Percentiles rank a stretch among this genome's conserved stretches.
phyloP scores from a whole-genome alignment of 2,113 vertebrate species.

The Mastomys coucha region DNA sequence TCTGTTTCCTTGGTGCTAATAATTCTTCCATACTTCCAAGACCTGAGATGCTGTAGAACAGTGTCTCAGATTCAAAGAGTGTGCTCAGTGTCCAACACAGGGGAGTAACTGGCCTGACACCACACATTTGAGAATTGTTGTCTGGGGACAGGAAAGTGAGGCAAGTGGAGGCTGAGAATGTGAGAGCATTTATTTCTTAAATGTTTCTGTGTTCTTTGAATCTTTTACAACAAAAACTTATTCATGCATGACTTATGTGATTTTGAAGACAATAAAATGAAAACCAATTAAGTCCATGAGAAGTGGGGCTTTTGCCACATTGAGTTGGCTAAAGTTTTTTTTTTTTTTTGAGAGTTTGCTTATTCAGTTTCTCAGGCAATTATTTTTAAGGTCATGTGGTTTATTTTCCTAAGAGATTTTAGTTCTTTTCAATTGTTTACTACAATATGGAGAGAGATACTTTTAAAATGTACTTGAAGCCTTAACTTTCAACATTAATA shows the following conservation, averaged over 20 bases:
- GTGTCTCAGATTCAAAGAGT: constrained; percentile 30
- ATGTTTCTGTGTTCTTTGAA: constrained; percentile 67
- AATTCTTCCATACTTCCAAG: constrained; percentile 22
- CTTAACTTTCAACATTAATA: constrained; percentile 35
- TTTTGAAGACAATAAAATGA: constrained; percentile 63
- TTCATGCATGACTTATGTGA: constrained; percentile 5
- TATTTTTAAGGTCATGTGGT: neutral
- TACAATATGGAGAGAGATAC: neutral
- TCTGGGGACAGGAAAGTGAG: neutral
- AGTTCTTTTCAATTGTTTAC: constrained; percentile 23
- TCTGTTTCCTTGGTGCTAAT: constrained; percentile 19
- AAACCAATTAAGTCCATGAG: constrained; percentile 57
- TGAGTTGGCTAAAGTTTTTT: constrained; percentile 48
- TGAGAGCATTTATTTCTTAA: neutral
- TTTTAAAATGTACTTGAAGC: neutral
- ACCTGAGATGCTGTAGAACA: constrained; percentile 31
- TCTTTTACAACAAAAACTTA: constrained; percentile 70
- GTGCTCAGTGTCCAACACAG: neutral
- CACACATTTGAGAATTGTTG: constrained; percentile 39
- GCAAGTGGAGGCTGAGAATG: neutral
- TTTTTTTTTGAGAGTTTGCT: constrained; percentile 13
- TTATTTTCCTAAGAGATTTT: constrained; percentile 15
- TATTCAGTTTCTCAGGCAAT: constrained; percentile 38
- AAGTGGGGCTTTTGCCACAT: constrained; percentile 14
- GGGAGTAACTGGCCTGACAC: neutral